Base-by-base conservation (phyloP, 2,113 vertebrate species). In the Tyto alba region DNA sequence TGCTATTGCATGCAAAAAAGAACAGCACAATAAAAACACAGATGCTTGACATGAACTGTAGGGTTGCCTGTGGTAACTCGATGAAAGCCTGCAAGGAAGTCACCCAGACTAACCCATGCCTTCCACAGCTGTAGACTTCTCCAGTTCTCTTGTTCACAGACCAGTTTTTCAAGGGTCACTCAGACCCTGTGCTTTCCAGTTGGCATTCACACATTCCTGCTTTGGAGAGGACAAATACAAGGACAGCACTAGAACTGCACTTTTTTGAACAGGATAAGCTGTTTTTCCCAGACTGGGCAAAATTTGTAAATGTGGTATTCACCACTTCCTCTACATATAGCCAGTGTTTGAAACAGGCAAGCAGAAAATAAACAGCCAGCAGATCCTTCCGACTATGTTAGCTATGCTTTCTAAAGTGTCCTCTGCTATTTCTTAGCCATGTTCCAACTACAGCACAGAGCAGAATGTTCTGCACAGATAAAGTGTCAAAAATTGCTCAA, bases 401-500 rank as follows among this genome's bases (percentile, higher is more conserved):
- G 13, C 18, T 36, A 9, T 34, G 53, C 32, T 90, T 93, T 89
- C 57, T 85, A 19, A 88, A 88, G 36, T 74, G 32, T 47, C 47
- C 41, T 85, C 57, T 89, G 80, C 67, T 87, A 67, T 72, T 96
- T 89, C 76, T 81, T 50, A 85, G 38, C 25, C 36, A 7, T 72
- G 73, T 15, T 92, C 45, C 50, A 81, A 82, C 26, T 62, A 41
- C 57, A 53, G 69, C 38, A 57, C 32, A 45, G 47, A 50, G 48
- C 69, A 78, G 74, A 95, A 88, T 74, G 87, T 96, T 93, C 84
- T 77, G 36, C 66, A 85, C 63, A 92, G 86, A 96, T 94, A 86
- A 97, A 94, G 59, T n/a, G 60, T 69, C 88, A 29, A 63, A 85
- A 92, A 89, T 76, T 59, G 76, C 83, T 71, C 55, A 85, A 81